A percentile compares a stretch with the other conserved stretches of the same genome.
phyloP scores from a whole-genome alignment of 2,888 invertebrate genomes.

The Kuschelorhynchus macadamiae region DNA sequence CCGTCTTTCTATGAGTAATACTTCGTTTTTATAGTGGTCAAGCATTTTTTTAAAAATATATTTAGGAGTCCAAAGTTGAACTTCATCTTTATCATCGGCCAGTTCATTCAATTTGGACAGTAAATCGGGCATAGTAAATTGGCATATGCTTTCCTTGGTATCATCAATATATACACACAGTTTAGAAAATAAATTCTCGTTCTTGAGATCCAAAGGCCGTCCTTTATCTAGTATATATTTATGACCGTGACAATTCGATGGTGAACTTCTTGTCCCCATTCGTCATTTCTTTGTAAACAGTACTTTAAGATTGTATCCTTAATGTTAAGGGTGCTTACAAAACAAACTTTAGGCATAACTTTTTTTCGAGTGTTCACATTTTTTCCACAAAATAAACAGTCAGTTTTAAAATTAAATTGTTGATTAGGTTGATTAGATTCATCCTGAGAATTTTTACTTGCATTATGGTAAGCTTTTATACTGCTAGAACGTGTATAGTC shows the following conservation, averaged over 20 bases:
- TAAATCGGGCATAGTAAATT: background rate
- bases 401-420: too few species aligned
- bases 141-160: constrained; percentile 1
- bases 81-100: background rate
- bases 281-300: background rate
- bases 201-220: background rate
- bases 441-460: too few species aligned
- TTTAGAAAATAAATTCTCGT: background rate
- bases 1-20: background rate
- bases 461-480: too few species aligned
- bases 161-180: background rate
- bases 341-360: background rate
- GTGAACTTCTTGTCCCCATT: background rate
- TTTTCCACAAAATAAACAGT: background rate
- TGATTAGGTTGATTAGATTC: too few species aligned
- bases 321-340: background rate
- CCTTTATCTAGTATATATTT: background rate
- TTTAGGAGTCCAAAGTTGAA: background rate
- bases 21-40: background rate
- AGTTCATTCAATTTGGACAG: background rate
- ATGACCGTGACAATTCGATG: background rate
- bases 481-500: too few species aligned
- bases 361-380: constrained; percentile 1
- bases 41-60: background rate
- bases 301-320: background rate